Evolutionary conservation across 2,888 invertebrate genomes (phyloP).

Genomic region (Maniola hyperantus): DNA sequence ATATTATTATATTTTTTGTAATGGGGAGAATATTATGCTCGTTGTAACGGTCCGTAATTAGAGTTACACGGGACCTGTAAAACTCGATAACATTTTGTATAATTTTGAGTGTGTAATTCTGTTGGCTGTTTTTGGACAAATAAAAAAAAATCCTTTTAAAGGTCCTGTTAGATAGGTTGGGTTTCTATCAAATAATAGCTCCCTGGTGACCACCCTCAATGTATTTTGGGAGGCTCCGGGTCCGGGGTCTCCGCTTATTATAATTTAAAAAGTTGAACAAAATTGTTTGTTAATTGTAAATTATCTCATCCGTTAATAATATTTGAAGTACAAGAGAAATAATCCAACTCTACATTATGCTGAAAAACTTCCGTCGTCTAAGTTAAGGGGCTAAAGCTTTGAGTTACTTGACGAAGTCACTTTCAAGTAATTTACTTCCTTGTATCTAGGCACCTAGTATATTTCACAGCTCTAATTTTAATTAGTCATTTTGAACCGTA

Average conservation of each 20-base stretch:
- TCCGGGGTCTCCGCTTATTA: neutral
- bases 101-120: too few relatives aligned
- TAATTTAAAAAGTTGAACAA: constrained; percentile 1
- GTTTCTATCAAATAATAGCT: too few relatives aligned
- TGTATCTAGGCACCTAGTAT: neutral
- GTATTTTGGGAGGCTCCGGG: neutral
- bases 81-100: too few relatives aligned
- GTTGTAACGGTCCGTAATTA: too few relatives aligned
- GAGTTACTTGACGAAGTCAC: constrained; percentile 29
- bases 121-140: too few relatives aligned
- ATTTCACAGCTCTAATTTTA: neutral
- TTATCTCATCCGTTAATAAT: constrained; percentile 11
- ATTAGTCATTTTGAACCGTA: neutral
- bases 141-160: too few relatives aligned
- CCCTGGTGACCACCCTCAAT: too few relatives aligned
- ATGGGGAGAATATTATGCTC: too few relatives aligned
- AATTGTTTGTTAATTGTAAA: constrained; percentile 14
- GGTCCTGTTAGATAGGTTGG: too few relatives aligned
- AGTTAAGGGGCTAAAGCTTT: constrained; percentile 30
- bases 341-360: constrained; percentile 17
- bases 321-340: constrained; percentile 12
- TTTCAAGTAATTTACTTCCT: constrained; percentile 19
- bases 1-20: too few relatives aligned
- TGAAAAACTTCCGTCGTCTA: constrained; percentile 29
- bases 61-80: too few relatives aligned